Evolutionary conservation across 2,797 vertebrate species (phyloP), one percentile per base, ranked within the genome.

Genomic region (Triplophysa bombifrons): DNA sequence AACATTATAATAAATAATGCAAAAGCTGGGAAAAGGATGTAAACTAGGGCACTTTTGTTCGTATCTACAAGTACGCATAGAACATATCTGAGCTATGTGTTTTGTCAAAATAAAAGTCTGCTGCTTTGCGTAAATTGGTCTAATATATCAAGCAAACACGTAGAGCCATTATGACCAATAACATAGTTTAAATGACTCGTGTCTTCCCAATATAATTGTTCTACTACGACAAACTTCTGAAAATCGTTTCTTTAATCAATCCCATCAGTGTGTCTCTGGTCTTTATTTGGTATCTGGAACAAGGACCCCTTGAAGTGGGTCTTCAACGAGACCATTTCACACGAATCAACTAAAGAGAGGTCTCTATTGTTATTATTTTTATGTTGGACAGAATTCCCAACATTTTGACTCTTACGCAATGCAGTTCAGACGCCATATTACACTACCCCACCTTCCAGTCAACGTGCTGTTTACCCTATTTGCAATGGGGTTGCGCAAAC

Each of bases 351-450:
- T 34, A 1, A 11, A 41, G n/a, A 2, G 7, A 17, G 4, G 30
- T 27, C 19, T 2, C 5, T 50, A 50, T 61, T 14, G 2, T 30
- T 34, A 25, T 61, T 72, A 16, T 60, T 61, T 30, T 41, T 20
- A 6, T n/a, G 19, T 27, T n/a, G 13, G 22, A 27, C 22, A 13
- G 1, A 1, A 13, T n/a, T 65, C 19, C 14, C 51, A 7, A 66
- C 44, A 27, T 74, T 25, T 27, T 56, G 41, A 50, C 50, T 11
- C 20, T 64, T 63, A 7, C 22, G 53, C 27, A 63, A 25, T 69
- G 16, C 44, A 30, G 8, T 48, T 51, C 38, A 20, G 13, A 22
- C 56, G 48, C 17, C 68, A 93, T 90, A 75, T 91, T 91, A 66
- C 75, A 75, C 69, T 90, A 66, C 78, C 74, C 69, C 70, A 68